Base-by-base conservation (phyloP, 2,113 vertebrate genomes). In the Cinclus mexicanus region DNA sequence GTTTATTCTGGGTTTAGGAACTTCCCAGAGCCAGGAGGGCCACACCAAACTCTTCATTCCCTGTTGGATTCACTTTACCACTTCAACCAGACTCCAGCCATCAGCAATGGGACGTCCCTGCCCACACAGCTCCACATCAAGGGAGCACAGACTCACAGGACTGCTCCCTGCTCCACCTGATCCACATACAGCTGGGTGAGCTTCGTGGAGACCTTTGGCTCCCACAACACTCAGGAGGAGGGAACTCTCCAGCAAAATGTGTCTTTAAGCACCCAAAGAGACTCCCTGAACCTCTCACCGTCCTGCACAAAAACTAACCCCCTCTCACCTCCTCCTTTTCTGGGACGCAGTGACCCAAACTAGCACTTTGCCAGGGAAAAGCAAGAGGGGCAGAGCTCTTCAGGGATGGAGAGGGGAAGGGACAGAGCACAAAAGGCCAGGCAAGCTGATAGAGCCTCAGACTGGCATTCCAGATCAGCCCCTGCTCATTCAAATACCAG, bases 401-500 rank as follows among this genome's bases (percentile, higher is more conserved):
- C 7, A 60, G 69, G 28, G 59, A 16, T 8, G 18, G 24, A 14
- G 39, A 69, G 26, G 50, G 44, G 21, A 23, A 55, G 20, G 28
- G 13, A 26, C 63, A 71, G 26, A 19, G 21, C 11, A 46, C 53
- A 28, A 24, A 69, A 39, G 3, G 7, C 41, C 75, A 50, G 39
- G 19, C 10, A 42, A 67, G 44, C 49, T 44, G 39, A 18, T 7
- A 12, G 44, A 67, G 72, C 14, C 77, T 33, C 7, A 8, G n/a
- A 7, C 11, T 9, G 23, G 57, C 2, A 1, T 8, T 49, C 44
- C 65, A 42, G 49, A 44, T 8, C 70, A 53, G 35, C 3, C 55
- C 60, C 81, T 44, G 9, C 49, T 8, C n/a, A 12, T 3, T 12
- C 12, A 4, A 1, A 0, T 0, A 28, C 8, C 71, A 67, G 85